Base-by-base conservation (phyloP, 1,140 invertebrate genomes). In the Tetranychus cinnabarinus region DNA sequence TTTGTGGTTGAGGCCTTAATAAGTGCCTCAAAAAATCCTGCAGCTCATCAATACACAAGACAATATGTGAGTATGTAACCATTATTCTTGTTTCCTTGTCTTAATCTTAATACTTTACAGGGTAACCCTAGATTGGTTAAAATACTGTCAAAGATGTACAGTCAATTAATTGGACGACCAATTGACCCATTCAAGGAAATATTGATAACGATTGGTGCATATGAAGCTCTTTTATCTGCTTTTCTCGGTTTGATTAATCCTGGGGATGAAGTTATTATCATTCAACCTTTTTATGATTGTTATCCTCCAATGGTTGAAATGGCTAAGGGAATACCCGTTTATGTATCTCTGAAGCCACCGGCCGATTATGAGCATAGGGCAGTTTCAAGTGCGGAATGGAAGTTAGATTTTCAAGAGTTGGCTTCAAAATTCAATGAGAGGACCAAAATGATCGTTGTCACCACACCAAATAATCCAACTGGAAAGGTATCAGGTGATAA, bases 241-340 rank as follows among this genome's bases (percentile, higher is more conserved):
- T 82, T 97, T 61, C 74, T 83, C 74, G 90, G 90, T 34, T 81
- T 88, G 68, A 80, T 92, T 8, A 82, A 83, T 66, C 77, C 77
- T 55, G 88, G 85, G 34, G 80, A 81, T 74, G 89, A 97, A 72
- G 74, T 91, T 63, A 92, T 97, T 63, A 89, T 99, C 37, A 91
- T 98, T 64, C 95, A 98, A 72, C 95, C 95, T 8, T 97, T 86
- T 72, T 98, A 93, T 72, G 95, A 98, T 71, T 97, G 91, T 69
- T 99, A 98, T 71, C 85, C 86, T 63, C 89, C 91, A 2, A 93
- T 97, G 85, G 83, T 97, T 1, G 78, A 76, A 67, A 80, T 81
- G 66, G 87, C 88, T 39, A 89, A 88, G 1, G 95, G 89, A 12
- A 77, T 80, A 33, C 82, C 89, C 1, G 82, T 81, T 58, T 97